Evolutionary conservation across 1,140 invertebrate genomes (phyloP).

Genomic region (Panulirus ornatus): DNA sequence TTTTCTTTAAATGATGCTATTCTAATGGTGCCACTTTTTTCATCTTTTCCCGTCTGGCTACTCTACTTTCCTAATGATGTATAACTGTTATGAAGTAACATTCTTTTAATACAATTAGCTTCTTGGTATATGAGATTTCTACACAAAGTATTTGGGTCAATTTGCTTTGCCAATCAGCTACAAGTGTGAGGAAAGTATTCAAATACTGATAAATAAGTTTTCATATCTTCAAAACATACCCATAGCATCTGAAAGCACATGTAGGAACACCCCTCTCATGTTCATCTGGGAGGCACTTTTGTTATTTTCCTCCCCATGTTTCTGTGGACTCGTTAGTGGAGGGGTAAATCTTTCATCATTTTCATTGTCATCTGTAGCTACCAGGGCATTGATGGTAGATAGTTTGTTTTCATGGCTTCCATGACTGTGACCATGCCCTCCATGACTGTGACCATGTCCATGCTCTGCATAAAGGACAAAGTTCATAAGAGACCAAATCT

Average conservation of each 20-base stretch:
- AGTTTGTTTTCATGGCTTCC: slow-evolving; percentile 59
- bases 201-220: no score
- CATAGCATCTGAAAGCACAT: slow-evolving; percentile 97
- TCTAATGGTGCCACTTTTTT: no score
- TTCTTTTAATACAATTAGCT: no score
- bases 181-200: no score
- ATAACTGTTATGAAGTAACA: no score
- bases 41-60: no score
- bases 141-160: no score
- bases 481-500: neutral
- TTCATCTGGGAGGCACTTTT: slow-evolving; percentile 87
- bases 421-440: slow-evolving; percentile 39
- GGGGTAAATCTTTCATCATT: slow-evolving; percentile 72
- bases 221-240: slow-evolving; percentile 78
- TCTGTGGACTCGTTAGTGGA: slow-evolving; percentile 19
- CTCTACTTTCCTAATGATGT: no score
- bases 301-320: slow-evolving; percentile 2
- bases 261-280: slow-evolving; percentile 97
- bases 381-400: slow-evolving; percentile 72
- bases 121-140: no score
- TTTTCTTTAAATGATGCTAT: no score
- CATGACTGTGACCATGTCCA: slow-evolving; percentile 69
- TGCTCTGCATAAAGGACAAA: slow-evolving; percentile 82
- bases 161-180: no score
- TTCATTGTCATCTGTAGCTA: slow-evolving; percentile 73